Percentiles rank a stretch among this genome's conserved stretches.
phyloP scores from a whole-genome alignment of 2,888 invertebrate species.

The Troilus luridus region DNA sequence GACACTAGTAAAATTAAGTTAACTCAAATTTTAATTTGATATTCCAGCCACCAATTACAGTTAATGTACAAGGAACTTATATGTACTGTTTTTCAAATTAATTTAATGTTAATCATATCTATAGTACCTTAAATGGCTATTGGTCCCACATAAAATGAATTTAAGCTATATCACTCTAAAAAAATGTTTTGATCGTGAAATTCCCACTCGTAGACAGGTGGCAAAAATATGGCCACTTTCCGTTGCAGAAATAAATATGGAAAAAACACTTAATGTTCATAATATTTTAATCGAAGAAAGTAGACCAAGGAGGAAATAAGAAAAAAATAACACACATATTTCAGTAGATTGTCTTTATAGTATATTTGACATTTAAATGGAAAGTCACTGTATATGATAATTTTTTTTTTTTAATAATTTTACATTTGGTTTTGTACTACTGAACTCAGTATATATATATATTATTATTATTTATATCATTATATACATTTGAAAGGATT shows the following conservation, averaged over 20 bases:
- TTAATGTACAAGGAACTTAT: too few species aligned
- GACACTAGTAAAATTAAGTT: too few species aligned
- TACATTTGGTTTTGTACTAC: constrained; percentile 49
- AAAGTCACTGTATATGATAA: constrained; percentile 47
- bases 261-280: neutral
- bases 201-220: too few species aligned
- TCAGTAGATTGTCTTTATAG: constrained; percentile 57
- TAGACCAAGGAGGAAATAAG: neutral
- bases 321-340: constrained; percentile 14
- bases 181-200: too few species aligned
- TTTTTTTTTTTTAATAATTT: constrained; percentile 45
- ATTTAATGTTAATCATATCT: too few species aligned
- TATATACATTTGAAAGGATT: constrained; percentile 56
- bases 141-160: too few species aligned
- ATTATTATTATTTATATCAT: constrained; percentile 30
- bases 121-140: too few species aligned
- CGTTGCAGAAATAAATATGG: neutral
- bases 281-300: neutral
- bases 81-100: too few species aligned
- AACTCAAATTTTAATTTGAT: too few species aligned
- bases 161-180: too few species aligned
- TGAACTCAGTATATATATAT: constrained; percentile 22
- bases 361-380: constrained; percentile 58
- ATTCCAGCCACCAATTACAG: too few species aligned
- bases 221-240: too few species aligned